Evolutionary conservation across 2,888 invertebrate species (phyloP).

Genomic region (Hypsopygia costalis): DNA sequence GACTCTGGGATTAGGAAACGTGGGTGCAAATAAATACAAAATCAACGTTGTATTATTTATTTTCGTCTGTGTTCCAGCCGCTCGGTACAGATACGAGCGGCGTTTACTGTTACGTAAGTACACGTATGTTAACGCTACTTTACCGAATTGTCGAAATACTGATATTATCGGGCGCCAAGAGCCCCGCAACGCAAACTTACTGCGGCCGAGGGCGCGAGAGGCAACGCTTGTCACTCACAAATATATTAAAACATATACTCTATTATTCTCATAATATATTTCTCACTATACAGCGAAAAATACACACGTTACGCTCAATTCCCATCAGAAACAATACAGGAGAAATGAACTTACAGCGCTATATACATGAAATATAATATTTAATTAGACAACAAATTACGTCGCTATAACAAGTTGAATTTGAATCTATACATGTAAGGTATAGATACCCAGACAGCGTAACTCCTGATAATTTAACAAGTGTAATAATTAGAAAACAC

Average conservation of each 20-base stretch:
- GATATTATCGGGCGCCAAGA: conserved; percentile 63
- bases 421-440: background rate
- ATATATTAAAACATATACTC: conserved; percentile 20
- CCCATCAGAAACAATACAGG: conserved; percentile 1
- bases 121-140: conserved; percentile 73
- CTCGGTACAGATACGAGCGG: conserved; percentile 63
- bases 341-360: conserved; percentile 3
- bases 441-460: conserved; percentile 4
- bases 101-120: conserved; percentile 62
- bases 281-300: background rate
- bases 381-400: conserved; percentile 8
- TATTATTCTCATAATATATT: conserved; percentile 15
- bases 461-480: conserved; percentile 5
- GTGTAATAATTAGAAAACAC: conserved; percentile 6
- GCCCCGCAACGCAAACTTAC: conserved; percentile 71
- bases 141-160: conserved; percentile 78
- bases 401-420: conserved; percentile 9
- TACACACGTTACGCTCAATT: background rate
- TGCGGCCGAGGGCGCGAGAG: conserved; percentile 60
- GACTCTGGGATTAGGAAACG: no score
- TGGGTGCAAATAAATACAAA: conserved; percentile 41
- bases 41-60: conserved; percentile 78
- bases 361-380: conserved; percentile 10
- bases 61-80: conserved; percentile 71
- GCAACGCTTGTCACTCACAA: conserved; percentile 32